These are phyloP conservation scores for Nannospalax galili DNA, from an alignment of 2,113 vertebrate species.

Conservation along the genomic window DNA sequence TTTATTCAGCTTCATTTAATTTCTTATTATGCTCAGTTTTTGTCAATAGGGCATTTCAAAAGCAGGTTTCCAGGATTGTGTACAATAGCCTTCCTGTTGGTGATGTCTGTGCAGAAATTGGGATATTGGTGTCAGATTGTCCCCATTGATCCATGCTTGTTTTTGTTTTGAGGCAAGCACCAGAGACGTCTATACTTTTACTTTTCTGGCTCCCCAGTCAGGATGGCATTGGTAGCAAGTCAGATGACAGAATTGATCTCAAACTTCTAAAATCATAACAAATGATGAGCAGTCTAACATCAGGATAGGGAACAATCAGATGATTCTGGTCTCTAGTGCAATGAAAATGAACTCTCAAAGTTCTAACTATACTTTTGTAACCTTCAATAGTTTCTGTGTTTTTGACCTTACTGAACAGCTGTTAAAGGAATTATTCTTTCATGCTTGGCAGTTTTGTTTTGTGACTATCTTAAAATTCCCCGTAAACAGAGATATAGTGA, in stretches of 20 bases:
- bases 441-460: slow-evolving; percentile 82
- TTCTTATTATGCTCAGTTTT: slow-evolving; percentile 80
- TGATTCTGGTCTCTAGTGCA: slow-evolving; percentile 50
- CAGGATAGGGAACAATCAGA: background rate
- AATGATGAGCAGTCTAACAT: slow-evolving; percentile 9
- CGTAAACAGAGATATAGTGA: slow-evolving; percentile 81
- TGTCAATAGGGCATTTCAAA: slow-evolving; percentile 83
- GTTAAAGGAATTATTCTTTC: slow-evolving; percentile 82
- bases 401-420: slow-evolving; percentile 83
- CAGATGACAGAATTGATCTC: slow-evolving; percentile 45
- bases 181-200: slow-evolving; percentile 49
- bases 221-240: background rate
- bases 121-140: slow-evolving; percentile 80
- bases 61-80: slow-evolving; percentile 72
- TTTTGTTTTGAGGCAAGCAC: slow-evolving; percentile 70
- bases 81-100: slow-evolving; percentile 69
- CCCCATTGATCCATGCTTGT: slow-evolving; percentile 81
- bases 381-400: slow-evolving; percentile 78
- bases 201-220: slow-evolving; percentile 10
- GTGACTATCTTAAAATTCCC: slow-evolving; percentile 81
- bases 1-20: slow-evolving; percentile 87
- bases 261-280: background rate
- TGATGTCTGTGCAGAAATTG: slow-evolving; percentile 79
- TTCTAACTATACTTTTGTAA: slow-evolving; percentile 69
- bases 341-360: background rate